These are phyloP conservation scores for Apotomis capreana DNA, from an alignment of 2,888 invertebrate species.

Conservation along the genomic window DNA sequence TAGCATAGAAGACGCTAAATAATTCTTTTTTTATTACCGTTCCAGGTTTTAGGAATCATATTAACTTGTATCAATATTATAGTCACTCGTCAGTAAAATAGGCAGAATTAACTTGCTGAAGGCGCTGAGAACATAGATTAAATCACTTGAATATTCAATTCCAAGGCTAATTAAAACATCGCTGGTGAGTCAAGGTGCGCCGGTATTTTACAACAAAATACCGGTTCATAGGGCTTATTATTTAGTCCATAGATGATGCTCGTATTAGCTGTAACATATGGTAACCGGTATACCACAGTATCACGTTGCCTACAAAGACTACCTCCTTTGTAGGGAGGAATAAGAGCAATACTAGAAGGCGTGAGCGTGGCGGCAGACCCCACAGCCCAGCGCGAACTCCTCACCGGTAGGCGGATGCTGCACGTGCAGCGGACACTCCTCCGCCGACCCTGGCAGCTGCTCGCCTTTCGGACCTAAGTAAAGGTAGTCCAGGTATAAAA, in stretches of 20 bases:
- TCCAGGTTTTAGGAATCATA: neutral
- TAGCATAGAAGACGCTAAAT: too few relatives aligned
- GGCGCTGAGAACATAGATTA: neutral
- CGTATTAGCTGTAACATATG: too few relatives aligned
- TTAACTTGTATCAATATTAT: neutral
- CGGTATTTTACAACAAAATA: too few relatives aligned
- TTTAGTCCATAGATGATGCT: too few relatives aligned
- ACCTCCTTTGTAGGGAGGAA: neutral
- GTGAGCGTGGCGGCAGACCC: constrained; percentile 94
- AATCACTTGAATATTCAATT: constrained; percentile 6
- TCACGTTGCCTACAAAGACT: neutral
- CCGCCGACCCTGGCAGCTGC: constrained; percentile 91
- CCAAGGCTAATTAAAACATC: neutral
- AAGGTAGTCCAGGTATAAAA: neutral
- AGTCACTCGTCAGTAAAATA: neutral
- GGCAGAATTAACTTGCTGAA: neutral
- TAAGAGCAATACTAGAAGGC: constrained; percentile 59
- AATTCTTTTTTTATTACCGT: too few relatives aligned
- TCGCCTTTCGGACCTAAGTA: constrained; percentile 92
- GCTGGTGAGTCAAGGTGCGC: neutral
- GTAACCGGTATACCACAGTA: too few relatives aligned
- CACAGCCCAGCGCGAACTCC: constrained; percentile 99
- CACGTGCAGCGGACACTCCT: constrained; percentile 97
- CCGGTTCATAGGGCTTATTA: too few relatives aligned
- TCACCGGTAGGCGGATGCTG: constrained; percentile 98